Evolutionary conservation across 2,888 invertebrate species (phyloP).

Genomic region (Amiota minor): DNA sequence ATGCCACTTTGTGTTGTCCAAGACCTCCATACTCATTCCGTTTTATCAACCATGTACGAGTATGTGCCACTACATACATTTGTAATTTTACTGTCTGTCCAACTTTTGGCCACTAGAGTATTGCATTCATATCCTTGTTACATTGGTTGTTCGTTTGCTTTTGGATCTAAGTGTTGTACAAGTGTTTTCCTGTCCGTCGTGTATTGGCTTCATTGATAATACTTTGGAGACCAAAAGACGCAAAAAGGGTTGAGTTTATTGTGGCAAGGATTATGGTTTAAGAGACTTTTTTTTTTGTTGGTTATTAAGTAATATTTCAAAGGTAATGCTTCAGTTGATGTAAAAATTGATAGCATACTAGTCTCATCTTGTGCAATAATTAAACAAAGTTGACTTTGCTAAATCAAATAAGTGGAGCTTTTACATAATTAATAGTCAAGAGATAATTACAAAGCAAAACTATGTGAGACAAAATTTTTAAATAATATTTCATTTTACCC

Average conservation of each 20-base stretch:
- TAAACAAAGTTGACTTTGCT: too few species aligned
- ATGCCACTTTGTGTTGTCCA: constrained; percentile 67
- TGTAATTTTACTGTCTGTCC: constrained; percentile 17
- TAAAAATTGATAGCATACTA: too few species aligned
- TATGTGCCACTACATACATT: background rate
- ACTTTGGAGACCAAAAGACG: constrained; percentile 9
- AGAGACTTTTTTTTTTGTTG: background rate
- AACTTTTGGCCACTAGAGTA: background rate
- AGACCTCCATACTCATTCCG: background rate
- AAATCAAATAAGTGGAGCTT: too few species aligned
- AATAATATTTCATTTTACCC: too few species aligned
- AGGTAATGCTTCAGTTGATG: background rate
- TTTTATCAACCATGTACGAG: background rate
- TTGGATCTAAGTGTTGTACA: constrained; percentile 27
- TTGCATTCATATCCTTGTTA: constrained; percentile 13
- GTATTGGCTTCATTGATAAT: constrained; percentile 30
- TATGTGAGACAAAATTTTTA: too few species aligned
- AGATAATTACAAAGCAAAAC: too few species aligned
- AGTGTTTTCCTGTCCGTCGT: constrained; percentile 22
- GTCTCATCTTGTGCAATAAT: too few species aligned
- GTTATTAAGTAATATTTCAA: background rate
- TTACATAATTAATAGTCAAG: too few species aligned
- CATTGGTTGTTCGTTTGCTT: constrained; percentile 17
- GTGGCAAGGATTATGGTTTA: constrained; percentile 8
- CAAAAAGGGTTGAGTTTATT: background rate